phyloP scores from a whole-genome alignment of 37 sponge, comb jelly and placozoan genomes.

The Diacarnus erythraeanus region DNA sequence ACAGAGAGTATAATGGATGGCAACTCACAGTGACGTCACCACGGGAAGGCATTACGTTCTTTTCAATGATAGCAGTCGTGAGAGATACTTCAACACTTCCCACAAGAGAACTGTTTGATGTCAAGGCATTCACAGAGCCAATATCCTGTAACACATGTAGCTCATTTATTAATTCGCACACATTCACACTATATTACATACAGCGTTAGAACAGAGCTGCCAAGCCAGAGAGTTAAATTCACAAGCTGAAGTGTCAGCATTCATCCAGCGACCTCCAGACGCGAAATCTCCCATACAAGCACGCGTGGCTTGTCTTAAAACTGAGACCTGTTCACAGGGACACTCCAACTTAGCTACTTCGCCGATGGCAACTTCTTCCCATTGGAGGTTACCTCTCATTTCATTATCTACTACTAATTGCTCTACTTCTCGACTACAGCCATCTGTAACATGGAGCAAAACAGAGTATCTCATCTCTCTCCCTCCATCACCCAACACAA shows the following conservation, averaged over 20 bases:
- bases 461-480: too few species aligned
- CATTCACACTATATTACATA: not conserved
- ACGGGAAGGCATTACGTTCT: not conserved
- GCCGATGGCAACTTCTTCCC: slow-evolving; percentile 53
- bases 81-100: not conserved
- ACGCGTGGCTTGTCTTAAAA: slow-evolving; percentile 18
- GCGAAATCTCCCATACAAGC: slow-evolving; percentile 49
- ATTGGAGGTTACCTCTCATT: slow-evolving; percentile 2
- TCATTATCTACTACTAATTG: not conserved
- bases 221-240: slow-evolving; percentile 14
- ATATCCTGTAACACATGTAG: not conserved
- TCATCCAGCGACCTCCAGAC: slow-evolving; percentile 44
- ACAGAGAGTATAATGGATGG: not conserved
- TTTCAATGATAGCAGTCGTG: not conserved
- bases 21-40: slow-evolving; percentile 12
- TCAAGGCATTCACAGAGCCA: not conserved
- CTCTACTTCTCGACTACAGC: slow-evolving; percentile 13
- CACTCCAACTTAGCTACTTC: slow-evolving; percentile 11
- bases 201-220: not conserved
- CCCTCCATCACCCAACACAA: too few species aligned
- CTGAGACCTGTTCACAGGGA: slow-evolving; percentile 33
- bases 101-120: not conserved
- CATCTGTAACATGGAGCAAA: too few species aligned
- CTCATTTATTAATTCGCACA: not conserved
- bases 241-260: slow-evolving; percentile 14